A percentile compares a stretch with the other conserved stretches of the same genome.
These are phyloP conservation scores for Procambarus clarkii DNA, from an alignment of 1,140 invertebrate genomes.

Conservation along the genomic window DNA sequence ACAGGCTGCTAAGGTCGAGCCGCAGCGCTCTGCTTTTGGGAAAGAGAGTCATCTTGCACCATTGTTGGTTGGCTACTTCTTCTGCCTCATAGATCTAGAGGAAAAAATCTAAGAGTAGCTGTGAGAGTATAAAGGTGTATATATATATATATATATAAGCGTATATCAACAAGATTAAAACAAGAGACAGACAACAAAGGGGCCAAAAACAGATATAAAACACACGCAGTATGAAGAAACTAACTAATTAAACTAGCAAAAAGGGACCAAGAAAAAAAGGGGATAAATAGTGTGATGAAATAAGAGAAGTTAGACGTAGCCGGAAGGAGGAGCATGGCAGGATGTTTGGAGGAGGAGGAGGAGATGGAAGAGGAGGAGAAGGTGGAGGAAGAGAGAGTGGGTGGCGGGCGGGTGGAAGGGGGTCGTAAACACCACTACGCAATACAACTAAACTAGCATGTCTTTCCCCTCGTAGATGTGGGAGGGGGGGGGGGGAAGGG, in stretches of 20 bases:
- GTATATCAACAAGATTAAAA: neutral
- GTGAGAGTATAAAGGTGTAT: neutral
- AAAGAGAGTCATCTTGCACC: neutral
- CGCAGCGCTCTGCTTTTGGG: neutral
- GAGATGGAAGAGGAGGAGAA: neutral
- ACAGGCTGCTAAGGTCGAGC: slow-evolving; percentile 1
- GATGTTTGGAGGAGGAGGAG: neutral
- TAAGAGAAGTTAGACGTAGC: neutral
- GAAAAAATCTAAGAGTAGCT: neutral
- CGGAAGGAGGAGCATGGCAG: neutral
- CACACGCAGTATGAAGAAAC: neutral
- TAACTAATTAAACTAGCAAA: neutral
- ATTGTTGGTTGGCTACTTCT: neutral
- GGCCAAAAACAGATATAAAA: neutral
- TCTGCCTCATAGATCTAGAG: neutral
- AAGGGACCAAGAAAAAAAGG: neutral
- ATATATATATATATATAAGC: neutral
- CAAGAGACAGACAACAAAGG: too few species aligned
- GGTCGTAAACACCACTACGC: slow-evolving; percentile 12
- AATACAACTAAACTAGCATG: slow-evolving; percentile 3
- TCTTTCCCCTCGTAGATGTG: neutral
- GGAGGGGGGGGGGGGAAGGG: neutral
- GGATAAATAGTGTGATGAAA: too few species aligned
- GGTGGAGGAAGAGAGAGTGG: neutral
- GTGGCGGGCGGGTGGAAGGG: neutral